phyloP scores from a whole-genome alignment of 2,888 invertebrate species.

The Antitype chi region DNA sequence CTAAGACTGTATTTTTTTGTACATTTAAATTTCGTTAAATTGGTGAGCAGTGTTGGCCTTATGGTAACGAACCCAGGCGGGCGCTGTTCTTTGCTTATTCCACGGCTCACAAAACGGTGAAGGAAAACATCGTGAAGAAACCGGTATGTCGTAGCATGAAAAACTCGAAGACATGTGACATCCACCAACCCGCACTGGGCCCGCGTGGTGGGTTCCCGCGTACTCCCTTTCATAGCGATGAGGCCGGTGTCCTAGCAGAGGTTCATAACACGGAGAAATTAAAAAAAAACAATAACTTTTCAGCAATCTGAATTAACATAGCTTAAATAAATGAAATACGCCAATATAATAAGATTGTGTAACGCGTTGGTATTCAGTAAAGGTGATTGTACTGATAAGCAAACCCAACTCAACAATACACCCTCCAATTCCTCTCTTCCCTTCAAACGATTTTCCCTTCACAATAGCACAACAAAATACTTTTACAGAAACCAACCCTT shows the following conservation, averaged over 20 bases:
- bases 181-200: no score
- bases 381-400: background rate
- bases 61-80: no score
- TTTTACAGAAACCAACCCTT: conserved; percentile 51
- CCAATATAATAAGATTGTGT: background rate
- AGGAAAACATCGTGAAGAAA: no score
- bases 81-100: no score
- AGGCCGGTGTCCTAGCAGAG: no score
- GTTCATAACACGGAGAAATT: background rate
- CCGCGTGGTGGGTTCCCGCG: no score
- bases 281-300: background rate
- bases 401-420: background rate
- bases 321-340: background rate
- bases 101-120: no score
- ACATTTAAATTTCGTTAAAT: no score
- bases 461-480: conserved; percentile 30
- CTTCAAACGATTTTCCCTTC: conserved; percentile 17
- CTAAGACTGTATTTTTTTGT: background rate
- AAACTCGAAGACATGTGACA: no score
- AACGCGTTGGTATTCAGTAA: background rate
- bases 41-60: no score
- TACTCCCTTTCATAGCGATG: no score
- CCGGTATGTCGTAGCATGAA: no score
- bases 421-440: conserved; percentile 7
- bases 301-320: background rate